These are phyloP conservation scores for Achlya flavicornis DNA, from an alignment of 2,888 invertebrate genomes.

Conservation along the genomic window DNA sequence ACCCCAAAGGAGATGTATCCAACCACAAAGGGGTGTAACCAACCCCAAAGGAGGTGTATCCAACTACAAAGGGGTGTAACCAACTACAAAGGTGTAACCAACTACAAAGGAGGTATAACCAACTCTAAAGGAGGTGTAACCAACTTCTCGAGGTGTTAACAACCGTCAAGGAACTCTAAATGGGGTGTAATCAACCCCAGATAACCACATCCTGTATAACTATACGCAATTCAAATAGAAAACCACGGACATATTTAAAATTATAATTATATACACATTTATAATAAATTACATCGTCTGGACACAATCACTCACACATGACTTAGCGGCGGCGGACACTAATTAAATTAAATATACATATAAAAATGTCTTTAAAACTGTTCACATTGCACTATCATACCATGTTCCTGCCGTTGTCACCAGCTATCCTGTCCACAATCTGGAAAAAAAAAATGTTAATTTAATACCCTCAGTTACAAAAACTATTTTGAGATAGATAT, in stretches of 20 bases:
- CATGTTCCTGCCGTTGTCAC: conserved; percentile 92
- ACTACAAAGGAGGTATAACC: too few relatives aligned
- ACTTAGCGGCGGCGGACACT: conserved; percentile 33
- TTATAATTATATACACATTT: conserved; percentile 5
- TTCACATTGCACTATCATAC: conserved; percentile 85
- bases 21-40: too few relatives aligned
- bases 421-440: conserved; percentile 91
- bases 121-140: too few relatives aligned
- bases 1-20: too few relatives aligned
- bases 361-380: conserved; percentile 47
- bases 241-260: neutral
- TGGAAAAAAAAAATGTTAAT: conserved; percentile 72
- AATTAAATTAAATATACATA: conserved; percentile 28
- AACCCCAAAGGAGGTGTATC: too few relatives aligned
- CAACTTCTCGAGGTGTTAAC: too few relatives aligned
- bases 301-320: conserved; percentile 30
- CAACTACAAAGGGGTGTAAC: too few relatives aligned
- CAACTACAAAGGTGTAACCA: too few relatives aligned
- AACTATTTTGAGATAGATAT: too few relatives aligned
- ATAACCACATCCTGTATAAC: neutral
- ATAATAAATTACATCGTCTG: conserved; percentile 29
- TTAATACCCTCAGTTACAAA: neutral
- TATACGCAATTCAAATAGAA: neutral
- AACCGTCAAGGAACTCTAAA: too few relatives aligned
- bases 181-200: neutral